Conservation (phyloP, 2,888 invertebrate genomes). For the Blastobasis adustella region DNA sequence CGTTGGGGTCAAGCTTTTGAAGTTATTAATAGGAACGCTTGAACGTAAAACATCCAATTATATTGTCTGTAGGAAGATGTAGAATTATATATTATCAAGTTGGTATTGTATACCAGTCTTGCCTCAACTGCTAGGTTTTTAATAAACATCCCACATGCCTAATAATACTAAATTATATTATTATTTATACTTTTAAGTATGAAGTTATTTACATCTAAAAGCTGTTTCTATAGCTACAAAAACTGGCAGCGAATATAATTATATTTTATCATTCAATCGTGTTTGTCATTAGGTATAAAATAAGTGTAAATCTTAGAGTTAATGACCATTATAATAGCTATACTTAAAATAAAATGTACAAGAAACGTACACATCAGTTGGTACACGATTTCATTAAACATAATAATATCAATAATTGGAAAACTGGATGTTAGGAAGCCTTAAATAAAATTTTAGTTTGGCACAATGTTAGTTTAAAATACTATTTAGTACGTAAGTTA, state of each 20-base stretch:
- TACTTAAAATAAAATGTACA: constrained; percentile 2
- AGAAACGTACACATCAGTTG: background rate
- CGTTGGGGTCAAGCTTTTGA: no score
- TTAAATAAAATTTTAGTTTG: constrained; percentile 32
- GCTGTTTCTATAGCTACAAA: constrained; percentile 4
- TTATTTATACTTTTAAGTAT: constrained; percentile 24
- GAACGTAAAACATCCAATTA: background rate
- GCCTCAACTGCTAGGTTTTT: constrained; percentile 61
- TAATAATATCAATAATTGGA: constrained; percentile 4
- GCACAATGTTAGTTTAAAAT: constrained; percentile 41
- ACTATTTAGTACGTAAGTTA: background rate
- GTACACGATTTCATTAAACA: background rate
- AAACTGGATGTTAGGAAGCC: constrained; percentile 24
- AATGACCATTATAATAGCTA: background rate
- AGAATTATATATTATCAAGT: background rate
- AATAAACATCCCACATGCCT: constrained; percentile 20
- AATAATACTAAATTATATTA: constrained; percentile 3
- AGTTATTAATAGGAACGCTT: no score
- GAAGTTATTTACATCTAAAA: constrained; percentile 25
- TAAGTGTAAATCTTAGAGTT: background rate
- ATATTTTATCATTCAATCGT: background rate
- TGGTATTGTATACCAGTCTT: constrained; percentile 23
- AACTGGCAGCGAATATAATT: constrained; percentile 12
- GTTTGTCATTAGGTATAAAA: background rate
- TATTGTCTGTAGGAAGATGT: background rate